Conservation (phyloP, 1,140 invertebrate species). For the Aphelenchoides avenae region DNA sequence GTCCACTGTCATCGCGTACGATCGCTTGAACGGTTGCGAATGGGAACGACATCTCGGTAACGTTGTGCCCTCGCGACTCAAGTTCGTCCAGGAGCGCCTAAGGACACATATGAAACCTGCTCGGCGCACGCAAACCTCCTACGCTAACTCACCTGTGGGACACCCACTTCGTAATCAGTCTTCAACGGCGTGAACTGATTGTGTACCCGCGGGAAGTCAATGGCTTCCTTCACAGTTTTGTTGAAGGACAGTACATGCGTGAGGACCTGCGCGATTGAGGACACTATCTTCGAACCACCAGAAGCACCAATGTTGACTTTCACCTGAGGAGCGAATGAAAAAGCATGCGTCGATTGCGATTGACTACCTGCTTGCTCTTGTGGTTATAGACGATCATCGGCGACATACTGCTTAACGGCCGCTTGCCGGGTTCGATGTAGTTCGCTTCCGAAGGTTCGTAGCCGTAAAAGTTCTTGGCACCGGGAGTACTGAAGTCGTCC, state of each 20-base stretch:
- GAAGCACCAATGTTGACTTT: constrained; percentile 76
- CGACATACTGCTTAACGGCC: constrained; percentile 83
- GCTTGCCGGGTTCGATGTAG: constrained; percentile 71
- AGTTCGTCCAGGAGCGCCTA: constrained; percentile 25
- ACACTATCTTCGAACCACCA: constrained; percentile 83
- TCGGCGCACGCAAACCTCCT: no score
- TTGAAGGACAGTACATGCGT: constrained; percentile 77
- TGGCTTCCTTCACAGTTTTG: constrained; percentile 76
- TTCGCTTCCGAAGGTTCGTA: constrained; percentile 72
- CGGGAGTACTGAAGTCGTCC: constrained; percentile 85
- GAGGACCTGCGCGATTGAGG: constrained; percentile 72
- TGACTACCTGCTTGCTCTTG: constrained; percentile 66
- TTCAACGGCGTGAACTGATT: constrained; percentile 82
- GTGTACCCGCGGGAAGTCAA: constrained; percentile 80
- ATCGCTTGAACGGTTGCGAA: constrained; percentile 37
- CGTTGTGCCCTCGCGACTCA: constrained; percentile 19
- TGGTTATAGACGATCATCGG: constrained; percentile 76
- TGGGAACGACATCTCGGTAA: constrained; percentile 25
- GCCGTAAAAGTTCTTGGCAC: constrained; percentile 71
- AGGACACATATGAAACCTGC: no score
- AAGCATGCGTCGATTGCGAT: constrained; percentile 4
- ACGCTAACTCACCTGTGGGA: constrained; percentile 69
- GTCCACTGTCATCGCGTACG: constrained; percentile 23
- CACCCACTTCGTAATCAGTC: constrained; percentile 73
- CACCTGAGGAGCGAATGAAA: constrained; percentile 28